These are phyloP conservation scores for Hylaeus anthracinus DNA, from an alignment of 1,140 invertebrate species.

Conservation along the genomic window DNA sequence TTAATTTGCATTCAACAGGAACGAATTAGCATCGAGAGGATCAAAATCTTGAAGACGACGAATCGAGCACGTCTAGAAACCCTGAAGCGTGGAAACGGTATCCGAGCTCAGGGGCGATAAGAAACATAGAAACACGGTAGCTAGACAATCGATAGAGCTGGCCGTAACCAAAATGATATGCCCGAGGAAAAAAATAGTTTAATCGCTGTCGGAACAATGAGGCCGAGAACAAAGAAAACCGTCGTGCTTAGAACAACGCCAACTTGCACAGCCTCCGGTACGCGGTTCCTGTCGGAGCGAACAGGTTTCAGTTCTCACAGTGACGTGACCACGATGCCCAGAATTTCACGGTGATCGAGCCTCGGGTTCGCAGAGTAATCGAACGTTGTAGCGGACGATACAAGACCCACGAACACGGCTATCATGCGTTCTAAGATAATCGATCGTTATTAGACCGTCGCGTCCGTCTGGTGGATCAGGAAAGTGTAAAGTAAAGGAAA, in stretches of 20 bases:
- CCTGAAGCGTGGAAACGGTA: too few species aligned
- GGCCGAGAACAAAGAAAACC: conserved; percentile 41
- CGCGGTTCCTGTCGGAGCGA: conserved; percentile 30
- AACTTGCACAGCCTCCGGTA: conserved; percentile 19
- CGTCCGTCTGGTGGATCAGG: too few species aligned
- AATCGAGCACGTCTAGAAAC: too few species aligned
- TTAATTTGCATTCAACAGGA: background rate
- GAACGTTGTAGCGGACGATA: conserved; percentile 11
- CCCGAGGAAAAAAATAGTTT: background rate
- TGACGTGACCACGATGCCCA: conserved; percentile 25
- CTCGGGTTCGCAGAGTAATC: background rate
- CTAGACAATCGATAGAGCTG: background rate
- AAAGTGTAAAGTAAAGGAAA: background rate
- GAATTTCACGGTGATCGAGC: conserved; percentile 49
- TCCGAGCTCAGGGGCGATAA: too few species aligned
- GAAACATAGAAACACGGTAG: too few species aligned
- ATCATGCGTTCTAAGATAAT: conserved; percentile 22
- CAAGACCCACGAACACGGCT: background rate
- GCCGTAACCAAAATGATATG: background rate
- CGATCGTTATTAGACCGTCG: background rate
- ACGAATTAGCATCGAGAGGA: background rate
- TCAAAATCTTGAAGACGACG: background rate
- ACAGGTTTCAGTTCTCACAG: conserved; percentile 61
- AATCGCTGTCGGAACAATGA: background rate
- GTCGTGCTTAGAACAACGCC: conserved; percentile 28